Conservation (phyloP, 1,140 invertebrate species). For the roundworm (Caenorhabditis elegans) region DNA sequence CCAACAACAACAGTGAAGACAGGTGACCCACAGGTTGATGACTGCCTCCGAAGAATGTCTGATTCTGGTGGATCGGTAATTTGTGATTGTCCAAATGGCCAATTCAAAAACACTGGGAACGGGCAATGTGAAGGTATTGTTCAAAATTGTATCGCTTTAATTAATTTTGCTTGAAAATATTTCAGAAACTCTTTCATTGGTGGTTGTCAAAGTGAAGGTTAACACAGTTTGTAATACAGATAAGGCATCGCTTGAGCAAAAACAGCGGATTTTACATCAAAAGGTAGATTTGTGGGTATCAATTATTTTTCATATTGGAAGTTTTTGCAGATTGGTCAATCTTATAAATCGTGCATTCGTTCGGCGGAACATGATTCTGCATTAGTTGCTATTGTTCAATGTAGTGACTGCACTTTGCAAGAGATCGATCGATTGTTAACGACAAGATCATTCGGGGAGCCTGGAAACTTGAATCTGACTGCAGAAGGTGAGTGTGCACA, state of each 20-base stretch:
- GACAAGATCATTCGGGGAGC: background rate
- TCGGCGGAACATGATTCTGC: background rate
- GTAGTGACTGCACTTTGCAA: background rate
- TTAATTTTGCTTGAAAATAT: too few species aligned
- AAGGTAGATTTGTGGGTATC: background rate
- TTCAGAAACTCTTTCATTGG: background rate
- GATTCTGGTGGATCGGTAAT: background rate
- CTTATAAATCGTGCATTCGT: background rate
- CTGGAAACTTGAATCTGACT: background rate
- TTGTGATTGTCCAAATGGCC: slow-evolving; percentile 14
- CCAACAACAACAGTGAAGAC: background rate
- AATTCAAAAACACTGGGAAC: background rate
- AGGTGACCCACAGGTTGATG: background rate
- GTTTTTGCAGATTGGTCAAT: background rate
- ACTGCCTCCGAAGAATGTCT: background rate
- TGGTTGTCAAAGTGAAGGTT: background rate
- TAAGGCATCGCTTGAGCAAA: background rate
- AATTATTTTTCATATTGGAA: too few species aligned
- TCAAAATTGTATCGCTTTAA: too few species aligned
- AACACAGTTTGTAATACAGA: background rate
- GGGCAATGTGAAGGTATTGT: background rate
- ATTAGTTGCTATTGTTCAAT: background rate
- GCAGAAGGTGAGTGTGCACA: background rate
- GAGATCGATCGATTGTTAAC: background rate
- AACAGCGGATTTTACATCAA: background rate